Evolutionary conservation across 2,888 invertebrate species (phyloP), one percentile per base, ranked within the genome.

Genomic region (Caenorhabditis zanzibari): DNA sequence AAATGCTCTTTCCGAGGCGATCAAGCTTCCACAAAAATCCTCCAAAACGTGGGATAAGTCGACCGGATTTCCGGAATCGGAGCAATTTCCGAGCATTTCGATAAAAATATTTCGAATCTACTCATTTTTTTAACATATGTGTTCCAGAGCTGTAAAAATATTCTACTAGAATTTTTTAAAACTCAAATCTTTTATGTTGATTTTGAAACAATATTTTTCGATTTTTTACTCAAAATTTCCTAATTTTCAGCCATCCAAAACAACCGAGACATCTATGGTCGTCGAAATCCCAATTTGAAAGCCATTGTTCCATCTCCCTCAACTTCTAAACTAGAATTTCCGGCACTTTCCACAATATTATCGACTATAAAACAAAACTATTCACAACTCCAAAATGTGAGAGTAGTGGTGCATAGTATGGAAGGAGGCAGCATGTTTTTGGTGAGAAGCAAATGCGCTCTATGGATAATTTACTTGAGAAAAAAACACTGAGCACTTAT

Each of bases 401-500:
- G 66, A 52, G n/a, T 35, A 7, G 52, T 66, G 49, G 66, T 66
- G 32, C 66, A 66, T 16, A 19, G 49, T 19, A 66, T 66, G 49
- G 66, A 66, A 14, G 66, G 49, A 16, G 49, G 49, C 12, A 66
- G 66, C n/a, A 66, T 66, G 66, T 66, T 66, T 66, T 14, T 66
- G 52, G 66, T 66, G 19, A 7, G 44, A 5, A 14, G 44, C 32
- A 32, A 32, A 7, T 32, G 32, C 7, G 32, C 32, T 32, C 32
- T 32, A 32, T 32, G 4, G 32, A 32, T 4, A 32, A 32, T 32
- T n/a, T n/a, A n/a, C n/a, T n/a, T n/a, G n/a, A n/a, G n/a, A n/a
- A n/a, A n/a, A n/a, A n/a, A n/a, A n/a, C n/a, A n/a, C n/a, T n/a
- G n/a, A n/a, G n/a, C n/a, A n/a, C n/a, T n/a, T n/a, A n/a, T n/a